phyloP scores from a whole-genome alignment of 2,113 vertebrate genomes.

The Pycnonotus jocosus region DNA sequence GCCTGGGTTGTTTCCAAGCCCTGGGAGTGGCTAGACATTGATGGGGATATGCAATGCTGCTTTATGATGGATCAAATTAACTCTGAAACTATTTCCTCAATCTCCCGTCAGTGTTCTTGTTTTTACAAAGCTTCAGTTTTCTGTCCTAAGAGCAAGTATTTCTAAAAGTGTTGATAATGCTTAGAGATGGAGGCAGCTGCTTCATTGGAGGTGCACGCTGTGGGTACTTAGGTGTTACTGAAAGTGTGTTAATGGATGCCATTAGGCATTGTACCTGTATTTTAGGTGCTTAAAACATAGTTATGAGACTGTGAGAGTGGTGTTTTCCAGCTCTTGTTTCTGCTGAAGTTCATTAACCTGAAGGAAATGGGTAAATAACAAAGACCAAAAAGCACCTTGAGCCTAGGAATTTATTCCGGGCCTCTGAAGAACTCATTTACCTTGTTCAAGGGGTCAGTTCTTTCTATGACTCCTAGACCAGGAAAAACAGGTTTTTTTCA shows the following conservation, averaged over 20 bases:
- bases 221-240: neutral
- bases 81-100: neutral
- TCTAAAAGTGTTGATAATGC: neutral
- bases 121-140: neutral
- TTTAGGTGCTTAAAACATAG: neutral
- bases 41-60: neutral
- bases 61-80: neutral
- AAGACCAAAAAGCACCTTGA: neutral
- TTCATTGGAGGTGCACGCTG: fast-evolving
- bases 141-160: neutral
- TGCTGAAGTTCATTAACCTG: neutral
- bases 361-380: neutral
- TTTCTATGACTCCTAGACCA: neutral
- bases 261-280: neutral
- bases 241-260: neutral
- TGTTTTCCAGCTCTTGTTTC: neutral
- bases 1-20: fast-evolving
- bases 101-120: fast-evolving
- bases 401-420: neutral
- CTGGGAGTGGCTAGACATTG: neutral
- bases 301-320: neutral
- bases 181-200: neutral
- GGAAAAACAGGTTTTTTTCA: conserved; percentile 46
- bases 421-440: conserved; percentile 1
- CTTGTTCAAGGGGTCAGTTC: conserved; percentile 30